phyloP scores from a whole-genome alignment of 2,888 invertebrate species.

The Mesorhabditis sp. region DNA sequence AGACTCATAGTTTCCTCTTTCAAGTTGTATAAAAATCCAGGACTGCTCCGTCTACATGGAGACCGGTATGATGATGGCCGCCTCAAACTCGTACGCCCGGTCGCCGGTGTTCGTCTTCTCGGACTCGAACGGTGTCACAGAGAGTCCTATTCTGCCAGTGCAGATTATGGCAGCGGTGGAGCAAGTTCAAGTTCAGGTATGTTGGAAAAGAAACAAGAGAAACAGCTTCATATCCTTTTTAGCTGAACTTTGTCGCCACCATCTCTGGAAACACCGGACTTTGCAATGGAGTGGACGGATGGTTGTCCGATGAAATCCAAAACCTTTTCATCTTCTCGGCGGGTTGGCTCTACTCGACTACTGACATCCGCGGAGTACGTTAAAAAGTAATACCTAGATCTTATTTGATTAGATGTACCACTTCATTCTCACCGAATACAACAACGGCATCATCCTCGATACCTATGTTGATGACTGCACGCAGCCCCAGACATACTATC shows the following conservation, averaged over 20 bases:
- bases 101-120: conserved; percentile 44
- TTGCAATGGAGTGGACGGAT: neutral
- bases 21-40: conserved; percentile 11
- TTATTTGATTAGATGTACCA: conserved; percentile 15
- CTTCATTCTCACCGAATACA: conserved; percentile 39
- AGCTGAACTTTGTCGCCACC: neutral
- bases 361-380: neutral
- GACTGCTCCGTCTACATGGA: conserved; percentile 33
- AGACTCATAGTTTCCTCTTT: neutral
- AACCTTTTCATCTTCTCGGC: neutral
- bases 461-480: conserved; percentile 29
- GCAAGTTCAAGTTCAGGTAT: neutral
- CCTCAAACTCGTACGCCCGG: conserved; percentile 23
- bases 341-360: neutral
- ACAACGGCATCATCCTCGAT: conserved; percentile 30
- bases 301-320: neutral
- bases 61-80: conserved; percentile 27
- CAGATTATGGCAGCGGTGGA: neutral
- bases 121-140: conserved; percentile 34
- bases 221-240: neutral
- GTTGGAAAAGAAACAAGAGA: neutral
- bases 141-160: neutral
- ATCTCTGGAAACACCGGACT: neutral
- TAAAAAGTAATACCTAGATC: no score
- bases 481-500: conserved; percentile 18